Evolutionary conservation across 2,113 vertebrate species (phyloP).

Genomic region (Engraulis encrasicolus): DNA sequence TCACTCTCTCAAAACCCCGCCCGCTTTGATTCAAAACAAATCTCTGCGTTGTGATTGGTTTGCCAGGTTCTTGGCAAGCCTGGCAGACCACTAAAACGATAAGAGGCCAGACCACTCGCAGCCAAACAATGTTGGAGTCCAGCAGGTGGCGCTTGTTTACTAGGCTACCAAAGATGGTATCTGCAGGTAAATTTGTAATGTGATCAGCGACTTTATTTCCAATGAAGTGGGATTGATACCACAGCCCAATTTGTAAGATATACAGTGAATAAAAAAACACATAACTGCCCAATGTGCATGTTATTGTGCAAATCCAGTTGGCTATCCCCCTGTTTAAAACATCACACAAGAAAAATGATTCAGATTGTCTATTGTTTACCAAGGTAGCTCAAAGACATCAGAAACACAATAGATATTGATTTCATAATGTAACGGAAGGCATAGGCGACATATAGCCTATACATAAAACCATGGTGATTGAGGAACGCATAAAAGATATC

Average conservation of each 20-base stretch:
- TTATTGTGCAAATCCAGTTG: background rate
- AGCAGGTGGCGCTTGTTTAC: too few relatives aligned
- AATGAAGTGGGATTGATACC: background rate
- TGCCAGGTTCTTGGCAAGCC: too few relatives aligned
- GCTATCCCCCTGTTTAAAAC: background rate
- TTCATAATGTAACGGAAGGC: background rate
- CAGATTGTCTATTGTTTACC: background rate
- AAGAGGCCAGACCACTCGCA: too few relatives aligned
- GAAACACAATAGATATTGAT: conserved; percentile 16
- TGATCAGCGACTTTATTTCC: background rate
- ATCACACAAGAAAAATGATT: background rate
- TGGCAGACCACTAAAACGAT: too few relatives aligned
- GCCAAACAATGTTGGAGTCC: too few relatives aligned
- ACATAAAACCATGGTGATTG: background rate
- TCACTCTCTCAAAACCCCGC: too few relatives aligned
- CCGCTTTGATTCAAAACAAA: too few relatives aligned
- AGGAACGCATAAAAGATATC: background rate
- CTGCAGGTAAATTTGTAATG: background rate
- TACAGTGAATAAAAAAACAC: background rate
- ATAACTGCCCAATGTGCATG: background rate
- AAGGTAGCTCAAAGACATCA: background rate
- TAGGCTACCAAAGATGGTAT: too few relatives aligned
- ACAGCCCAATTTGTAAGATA: background rate
- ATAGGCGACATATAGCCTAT: conserved; percentile 1
- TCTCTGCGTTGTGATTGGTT: too few relatives aligned